Evolutionary conservation across 2,888 invertebrate species (phyloP), one percentile per base, ranked within the genome.

Genomic region (Lumbricus terrestris): DNA sequence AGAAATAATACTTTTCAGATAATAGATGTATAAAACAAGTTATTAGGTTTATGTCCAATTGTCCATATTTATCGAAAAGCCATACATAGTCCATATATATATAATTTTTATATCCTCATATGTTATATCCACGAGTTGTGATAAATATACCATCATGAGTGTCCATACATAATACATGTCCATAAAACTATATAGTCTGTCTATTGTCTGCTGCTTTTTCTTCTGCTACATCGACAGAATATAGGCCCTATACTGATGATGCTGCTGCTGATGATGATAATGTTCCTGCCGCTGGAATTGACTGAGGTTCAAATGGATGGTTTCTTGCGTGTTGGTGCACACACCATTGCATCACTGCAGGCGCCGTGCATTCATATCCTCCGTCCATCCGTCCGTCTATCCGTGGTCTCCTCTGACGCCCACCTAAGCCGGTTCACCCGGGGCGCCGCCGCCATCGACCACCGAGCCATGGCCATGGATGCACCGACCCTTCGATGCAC

Each of bases 151-250:
- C 38, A 89, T n/a, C n/a, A n/a, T n/a, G n/a, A 82, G 11, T 54
- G 69, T 89, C 4, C n/a, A 89, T 82, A 34, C n/a, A 89, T 82
- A 34, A 89, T 82, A 34, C n/a, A 89, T 82, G 20, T 69, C 33
- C 82, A 34, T 3, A 33, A 47, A 23, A 23, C 33, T 89, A 37
- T 35, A 89, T 23, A 47, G 20, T 47, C 23, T 47, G 47, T 47
- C 20, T 23, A 47, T 47, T 20, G 23, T 20, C 23, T 47, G 47
- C 47, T 47, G 47, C 1, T 47, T 20, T 23, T 47, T 8, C 40
- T 40, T 13, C 40, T 16, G 16, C 40, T 40, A 40, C 40, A 16
- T 40, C 40, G 13, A 16, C 40, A 16, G 38, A 8, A 38, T 18
- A 88, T 88, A 13, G n/a, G n/a, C n/a, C 34, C 35, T 8, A 88